Percentiles rank a stretch among this genome's conserved stretches.
phyloP scores from a whole-genome alignment of 1,140 invertebrate genomes.

The Psix sp. region DNA sequence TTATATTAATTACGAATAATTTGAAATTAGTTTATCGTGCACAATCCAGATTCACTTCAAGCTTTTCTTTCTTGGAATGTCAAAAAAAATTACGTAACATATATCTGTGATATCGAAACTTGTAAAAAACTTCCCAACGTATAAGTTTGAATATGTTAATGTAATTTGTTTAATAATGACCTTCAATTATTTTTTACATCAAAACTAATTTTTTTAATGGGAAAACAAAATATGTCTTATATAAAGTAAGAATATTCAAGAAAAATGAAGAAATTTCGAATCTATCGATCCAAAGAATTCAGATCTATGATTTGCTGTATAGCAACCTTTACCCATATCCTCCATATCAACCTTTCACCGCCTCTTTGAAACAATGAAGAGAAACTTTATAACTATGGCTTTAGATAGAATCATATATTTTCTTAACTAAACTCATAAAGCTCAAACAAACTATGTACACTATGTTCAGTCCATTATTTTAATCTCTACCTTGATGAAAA shows the following conservation, averaged over 20 bases:
- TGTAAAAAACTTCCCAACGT: no score
- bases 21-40: slow-evolving; percentile 6
- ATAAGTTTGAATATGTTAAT: no score
- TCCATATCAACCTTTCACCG: slow-evolving; percentile 52
- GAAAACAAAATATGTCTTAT: no score
- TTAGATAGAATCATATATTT: slow-evolving; percentile 69
- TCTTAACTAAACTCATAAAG: slow-evolving; percentile 69
- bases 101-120: no score
- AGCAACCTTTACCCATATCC: slow-evolving; percentile 64
- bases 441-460: slow-evolving; percentile 61
- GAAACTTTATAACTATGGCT: slow-evolving; percentile 69
- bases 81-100: no score
- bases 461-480: slow-evolving; percentile 47
- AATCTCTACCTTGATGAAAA: slow-evolving; percentile 32
- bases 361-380: slow-evolving; percentile 71
- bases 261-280: slow-evolving; percentile 64
- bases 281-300: slow-evolving; percentile 66
- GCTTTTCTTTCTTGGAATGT: no score
- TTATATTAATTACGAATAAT: slow-evolving; percentile 15
- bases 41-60: slow-evolving; percentile 5
- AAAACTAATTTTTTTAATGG: no score
- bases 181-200: no score
- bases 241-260: slow-evolving; percentile 45
- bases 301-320: slow-evolving; percentile 61
- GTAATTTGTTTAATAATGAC: no score